Evolutionary conservation across 2,113 vertebrate species (phyloP).

Genomic region (Proterorhinus semilunaris): DNA sequence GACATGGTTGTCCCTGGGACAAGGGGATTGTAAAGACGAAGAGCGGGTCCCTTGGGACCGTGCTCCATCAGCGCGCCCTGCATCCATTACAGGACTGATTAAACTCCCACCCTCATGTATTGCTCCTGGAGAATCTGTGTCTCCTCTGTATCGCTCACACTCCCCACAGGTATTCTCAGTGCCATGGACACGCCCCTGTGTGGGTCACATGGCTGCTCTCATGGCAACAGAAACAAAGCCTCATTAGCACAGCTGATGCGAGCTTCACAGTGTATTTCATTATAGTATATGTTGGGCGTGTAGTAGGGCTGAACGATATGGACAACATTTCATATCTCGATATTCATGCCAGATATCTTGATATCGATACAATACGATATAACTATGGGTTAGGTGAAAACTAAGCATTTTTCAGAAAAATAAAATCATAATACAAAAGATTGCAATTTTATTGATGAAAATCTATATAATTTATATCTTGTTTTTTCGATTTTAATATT

Average conservation of each 20-base stretch:
- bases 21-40: slow-evolving; percentile 58
- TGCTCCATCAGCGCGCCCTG: slow-evolving; percentile 54
- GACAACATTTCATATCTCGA: too few relatives aligned
- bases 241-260: slow-evolving; percentile 48
- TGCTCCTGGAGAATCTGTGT: slow-evolving; percentile 27
- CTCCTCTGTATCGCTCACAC: slow-evolving; percentile 42
- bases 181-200: slow-evolving; percentile 43
- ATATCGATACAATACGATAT: too few relatives aligned
- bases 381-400: too few relatives aligned
- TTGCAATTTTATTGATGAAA: too few relatives aligned
- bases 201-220: slow-evolving; percentile 55
- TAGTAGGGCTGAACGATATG: too few relatives aligned
- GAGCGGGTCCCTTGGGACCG: slow-evolving; percentile 58
- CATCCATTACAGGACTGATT: slow-evolving; percentile 65
- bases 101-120: slow-evolving; percentile 55
- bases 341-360: too few relatives aligned
- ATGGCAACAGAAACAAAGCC: slow-evolving; percentile 54
- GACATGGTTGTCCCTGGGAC: slow-evolving; percentile 36
- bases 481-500: too few relatives aligned
- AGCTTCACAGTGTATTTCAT: slow-evolving; percentile 6
- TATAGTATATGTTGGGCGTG: not conserved
- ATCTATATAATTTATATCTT: too few relatives aligned
- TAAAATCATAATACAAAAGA: too few relatives aligned
- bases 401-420: too few relatives aligned
- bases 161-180: slow-evolving; percentile 45